phyloP scores from a whole-genome alignment of 1,140 invertebrate genomes.

The Stegodyphus mimosarum region DNA sequence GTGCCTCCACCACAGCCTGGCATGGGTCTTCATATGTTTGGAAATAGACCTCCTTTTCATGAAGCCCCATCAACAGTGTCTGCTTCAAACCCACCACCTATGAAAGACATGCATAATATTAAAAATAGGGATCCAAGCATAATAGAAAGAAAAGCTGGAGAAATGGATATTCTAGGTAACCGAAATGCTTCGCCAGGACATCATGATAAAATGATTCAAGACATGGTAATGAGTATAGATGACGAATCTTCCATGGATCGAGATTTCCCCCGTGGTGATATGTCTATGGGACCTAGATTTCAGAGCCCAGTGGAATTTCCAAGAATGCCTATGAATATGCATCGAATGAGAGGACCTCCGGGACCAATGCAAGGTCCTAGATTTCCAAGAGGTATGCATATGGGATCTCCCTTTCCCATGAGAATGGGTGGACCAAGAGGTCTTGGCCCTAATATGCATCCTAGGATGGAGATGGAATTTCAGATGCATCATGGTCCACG shows the following conservation, averaged over 20 bases:
- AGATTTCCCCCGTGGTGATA: constrained; percentile 3
- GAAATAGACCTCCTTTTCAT: constrained; percentile 16
- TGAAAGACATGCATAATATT: constrained; percentile 11
- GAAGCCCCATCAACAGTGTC: background rate
- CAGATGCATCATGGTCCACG: background rate
- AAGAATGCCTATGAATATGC: constrained; percentile 37
- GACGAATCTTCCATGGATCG: constrained; percentile 55
- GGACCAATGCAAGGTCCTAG: constrained; percentile 18
- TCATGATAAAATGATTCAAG: constrained; percentile 32
- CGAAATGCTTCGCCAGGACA: constrained; percentile 5
- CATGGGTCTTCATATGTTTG: constrained; percentile 17
- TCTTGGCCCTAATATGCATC: constrained; percentile 17
- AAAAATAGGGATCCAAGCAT: background rate
- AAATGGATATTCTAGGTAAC: constrained; percentile 12
- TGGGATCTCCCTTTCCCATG: constrained; percentile 3
- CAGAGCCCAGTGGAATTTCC: constrained; percentile 24
- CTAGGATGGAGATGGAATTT: constrained; percentile 51
- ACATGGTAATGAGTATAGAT: constrained; percentile 52
- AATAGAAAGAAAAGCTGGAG: background rate
- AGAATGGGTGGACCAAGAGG: constrained; percentile 39
- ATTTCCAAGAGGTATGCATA: constrained; percentile 15
- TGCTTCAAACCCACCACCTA: background rate
- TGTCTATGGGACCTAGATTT: constrained; percentile 22
- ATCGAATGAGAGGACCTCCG: constrained; percentile 18
- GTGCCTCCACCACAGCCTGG: background rate